Conservation (phyloP, 2,797 vertebrate species). For the Hephaestus fuliginosus region DNA sequence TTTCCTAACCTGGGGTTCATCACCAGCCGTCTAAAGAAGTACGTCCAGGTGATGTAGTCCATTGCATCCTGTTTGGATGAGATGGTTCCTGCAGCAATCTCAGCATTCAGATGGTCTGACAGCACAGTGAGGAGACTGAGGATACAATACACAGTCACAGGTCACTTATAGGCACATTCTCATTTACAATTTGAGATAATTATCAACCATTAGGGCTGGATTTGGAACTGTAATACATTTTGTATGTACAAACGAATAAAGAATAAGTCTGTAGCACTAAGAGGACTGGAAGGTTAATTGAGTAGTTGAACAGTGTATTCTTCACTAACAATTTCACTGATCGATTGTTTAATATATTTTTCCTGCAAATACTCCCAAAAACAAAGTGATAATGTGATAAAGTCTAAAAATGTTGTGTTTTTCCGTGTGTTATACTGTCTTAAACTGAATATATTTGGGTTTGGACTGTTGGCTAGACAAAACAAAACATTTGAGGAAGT, state of each 20-base stretch:
- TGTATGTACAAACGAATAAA: not conserved
- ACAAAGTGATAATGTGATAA: not conserved
- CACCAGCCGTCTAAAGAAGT: conserved; percentile 96
- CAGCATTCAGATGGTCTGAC: conserved; percentile 97
- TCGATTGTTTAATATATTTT: not conserved
- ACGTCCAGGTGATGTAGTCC: conserved; percentile 99
- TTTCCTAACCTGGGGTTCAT: conserved; percentile 95
- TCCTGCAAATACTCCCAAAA: not conserved
- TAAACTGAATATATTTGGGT: not conserved
- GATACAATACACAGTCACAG: not conserved
- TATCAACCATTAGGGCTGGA: not conserved
- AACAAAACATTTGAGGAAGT: not conserved
- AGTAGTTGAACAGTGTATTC: not conserved
- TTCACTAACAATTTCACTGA: not conserved
- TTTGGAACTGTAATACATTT: not conserved
- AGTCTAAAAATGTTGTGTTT: not conserved
- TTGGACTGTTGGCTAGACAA: not conserved
- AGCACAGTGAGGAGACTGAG: conserved; percentile 93
- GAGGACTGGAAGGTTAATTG: not conserved
- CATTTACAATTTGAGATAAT: not conserved
- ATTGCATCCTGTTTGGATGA: conserved; percentile 98
- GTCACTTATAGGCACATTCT: not conserved
- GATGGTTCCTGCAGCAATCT: conserved; percentile 96
- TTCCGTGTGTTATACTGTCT: not conserved
- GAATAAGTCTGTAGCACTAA: not conserved